Conservation (phyloP, 2,113 vertebrate species). For the Oncorhynchus tshawytscha region DNA sequence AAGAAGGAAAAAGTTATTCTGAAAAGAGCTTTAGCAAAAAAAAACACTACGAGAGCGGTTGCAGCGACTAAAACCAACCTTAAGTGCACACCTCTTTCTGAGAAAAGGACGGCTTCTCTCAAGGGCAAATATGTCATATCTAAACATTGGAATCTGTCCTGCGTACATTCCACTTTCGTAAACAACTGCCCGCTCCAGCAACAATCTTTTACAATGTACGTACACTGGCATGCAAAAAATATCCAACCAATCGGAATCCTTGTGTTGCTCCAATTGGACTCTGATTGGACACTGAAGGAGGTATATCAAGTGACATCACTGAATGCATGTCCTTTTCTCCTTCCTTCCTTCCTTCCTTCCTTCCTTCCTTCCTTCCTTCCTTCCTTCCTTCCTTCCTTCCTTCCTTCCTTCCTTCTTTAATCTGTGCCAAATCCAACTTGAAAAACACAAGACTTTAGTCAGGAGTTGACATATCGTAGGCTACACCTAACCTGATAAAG, state of each 20-base stretch:
- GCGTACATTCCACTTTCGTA: slow-evolving; percentile 49
- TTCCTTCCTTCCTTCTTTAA: slow-evolving; percentile 6
- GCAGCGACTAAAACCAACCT: slow-evolving; percentile 61
- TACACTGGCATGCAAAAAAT: slow-evolving; percentile 75
- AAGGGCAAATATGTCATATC: slow-evolving; percentile 53
- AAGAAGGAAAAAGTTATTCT: slow-evolving; percentile 54
- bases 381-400: slow-evolving; percentile 4
- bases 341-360: neutral
- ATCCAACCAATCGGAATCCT: slow-evolving; percentile 41
- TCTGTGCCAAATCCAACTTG: slow-evolving; percentile 8
- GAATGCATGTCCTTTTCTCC: neutral
- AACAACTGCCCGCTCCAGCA: slow-evolving; percentile 46
- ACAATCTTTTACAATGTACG: slow-evolving; percentile 54
- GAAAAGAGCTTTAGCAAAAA: slow-evolving; percentile 62
- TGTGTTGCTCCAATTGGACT: slow-evolving; percentile 3
- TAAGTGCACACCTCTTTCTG: slow-evolving; percentile 48
- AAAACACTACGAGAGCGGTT: slow-evolving; percentile 60
- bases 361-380: neutral
- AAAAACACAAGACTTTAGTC: slow-evolving; percentile 19
- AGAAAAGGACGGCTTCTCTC: slow-evolving; percentile 32
- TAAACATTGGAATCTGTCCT: slow-evolving; percentile 55
- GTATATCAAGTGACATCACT: slow-evolving; percentile 24
- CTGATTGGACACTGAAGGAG: slow-evolving; percentile 26
- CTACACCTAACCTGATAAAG: slow-evolving; percentile 52
- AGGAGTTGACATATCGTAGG: slow-evolving; percentile 26